Evolutionary conservation across 2,888 invertebrate genomes (phyloP), one percentile per base, ranked within the genome.

Genomic region (Fabriciana adippe): DNA sequence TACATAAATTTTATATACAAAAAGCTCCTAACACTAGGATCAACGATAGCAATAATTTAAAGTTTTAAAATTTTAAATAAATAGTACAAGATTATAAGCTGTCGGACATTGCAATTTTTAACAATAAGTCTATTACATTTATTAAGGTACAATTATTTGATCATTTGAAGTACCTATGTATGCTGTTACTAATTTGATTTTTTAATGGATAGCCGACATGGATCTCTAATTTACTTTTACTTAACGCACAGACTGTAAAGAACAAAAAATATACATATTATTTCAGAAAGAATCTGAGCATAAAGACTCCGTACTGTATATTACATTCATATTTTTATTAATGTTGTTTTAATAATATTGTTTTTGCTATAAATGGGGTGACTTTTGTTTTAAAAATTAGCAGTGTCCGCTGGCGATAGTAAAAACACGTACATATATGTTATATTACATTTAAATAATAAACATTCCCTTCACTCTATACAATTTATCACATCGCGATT

Each of bases 401-500:
- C 53, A 62, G 14, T 62, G 21, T n/a, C 62, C 53, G 21, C 6
- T 62, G n/a, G 45, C 53, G 8, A 18, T n/a, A 21, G 45, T n/a
- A 54, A 53, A 53, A 62, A 62, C 21, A 45, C 45, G 41, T 45
- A 45, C 11, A 41, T 41, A 41, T 41, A 35, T 41, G 11, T 11
- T 41, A 41, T 13, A 35, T 53, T 54, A 54, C 13, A 53, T 51
- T 53, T 41, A 62, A 62, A 61, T n/a, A 35, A 55, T 59, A 31
- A 51, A 65, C 21, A 57, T 45, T 31, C 18, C 45, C 55, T 70
- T 70, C 61, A 72, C 57, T 63, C 55, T 70, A 64, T 59, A 66
- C 54, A 67, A 21, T 69, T 55, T 70, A 72, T 71, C 66, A 72
- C 72, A 74, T 66, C 64, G 70, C 55, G 54, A 66, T 71, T 60